phyloP scores from a whole-genome alignment of 2,113 vertebrate genomes.

The Pelodiscus sinensis region DNA sequence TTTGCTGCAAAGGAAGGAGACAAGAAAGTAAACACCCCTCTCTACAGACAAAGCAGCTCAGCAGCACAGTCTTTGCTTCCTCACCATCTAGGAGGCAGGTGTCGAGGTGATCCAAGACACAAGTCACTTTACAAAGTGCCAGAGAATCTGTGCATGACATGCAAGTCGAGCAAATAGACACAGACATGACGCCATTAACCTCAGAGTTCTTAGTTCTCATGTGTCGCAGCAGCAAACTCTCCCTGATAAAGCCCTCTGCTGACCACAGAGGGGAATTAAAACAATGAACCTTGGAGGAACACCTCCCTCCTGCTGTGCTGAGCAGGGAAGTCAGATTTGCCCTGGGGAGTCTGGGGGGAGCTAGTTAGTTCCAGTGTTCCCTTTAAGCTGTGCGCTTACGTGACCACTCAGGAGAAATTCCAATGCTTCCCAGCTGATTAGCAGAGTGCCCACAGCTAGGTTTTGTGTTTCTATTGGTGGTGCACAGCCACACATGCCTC shows the following conservation, averaged over 20 bases:
- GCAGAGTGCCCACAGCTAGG: too few species aligned
- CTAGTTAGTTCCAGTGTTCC: neutral
- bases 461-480: too few species aligned
- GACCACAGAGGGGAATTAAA: constrained; percentile 2
- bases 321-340: neutral
- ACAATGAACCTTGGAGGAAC: neutral
- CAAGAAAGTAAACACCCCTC: neutral
- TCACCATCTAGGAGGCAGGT: neutral
- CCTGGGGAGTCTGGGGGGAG: too few species aligned
- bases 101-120: neutral
- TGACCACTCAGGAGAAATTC: too few species aligned
- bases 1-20: constrained; percentile 74
- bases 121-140: neutral
- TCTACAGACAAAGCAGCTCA: neutral
- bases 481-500: too few species aligned
- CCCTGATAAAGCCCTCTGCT: neutral
- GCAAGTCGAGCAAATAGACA: constrained; percentile 32
- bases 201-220: neutral
- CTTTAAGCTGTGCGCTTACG: too few species aligned
- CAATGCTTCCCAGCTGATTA: too few species aligned
- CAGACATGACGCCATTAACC: neutral
- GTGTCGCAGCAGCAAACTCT: neutral
- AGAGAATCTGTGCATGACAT: neutral
- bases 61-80: neutral
- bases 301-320: neutral